A percentile compares a stretch with the other conserved stretches of the same genome.
These are phyloP conservation scores for Oreochromis aureus DNA, from an alignment of 2,113 vertebrate genomes.

Conservation along the genomic window DNA sequence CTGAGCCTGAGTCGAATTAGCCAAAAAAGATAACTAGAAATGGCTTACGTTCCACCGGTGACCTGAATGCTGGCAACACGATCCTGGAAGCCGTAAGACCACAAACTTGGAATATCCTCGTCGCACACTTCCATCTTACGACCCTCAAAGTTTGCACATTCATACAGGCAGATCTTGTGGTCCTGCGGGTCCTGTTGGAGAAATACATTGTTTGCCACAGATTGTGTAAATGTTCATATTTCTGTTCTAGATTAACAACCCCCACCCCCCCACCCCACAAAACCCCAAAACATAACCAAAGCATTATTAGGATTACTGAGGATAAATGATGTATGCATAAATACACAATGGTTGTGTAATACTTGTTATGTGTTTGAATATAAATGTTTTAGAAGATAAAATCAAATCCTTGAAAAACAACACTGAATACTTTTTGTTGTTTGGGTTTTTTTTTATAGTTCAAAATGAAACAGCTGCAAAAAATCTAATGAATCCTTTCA, in stretches of 20 bases:
- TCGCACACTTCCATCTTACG: constrained; percentile 83
- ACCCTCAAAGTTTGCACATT: constrained; percentile 76
- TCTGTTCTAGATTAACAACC: not conserved
- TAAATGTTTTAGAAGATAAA: not conserved
- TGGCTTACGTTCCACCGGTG: constrained; percentile 77
- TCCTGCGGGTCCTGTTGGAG: constrained; percentile 72
- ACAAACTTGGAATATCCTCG: constrained; percentile 81
- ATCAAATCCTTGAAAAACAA: not conserved
- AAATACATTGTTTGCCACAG: not conserved
- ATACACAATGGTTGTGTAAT: not conserved
- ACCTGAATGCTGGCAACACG: constrained; percentile 78
- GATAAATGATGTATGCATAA: not conserved
- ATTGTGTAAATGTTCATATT: not conserved
- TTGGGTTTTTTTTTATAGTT: not conserved
- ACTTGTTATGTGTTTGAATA: not conserved
- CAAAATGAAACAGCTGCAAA: not conserved
- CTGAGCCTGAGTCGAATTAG: not conserved
- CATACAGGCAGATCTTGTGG: constrained; percentile 79
- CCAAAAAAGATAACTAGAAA: not conserved
- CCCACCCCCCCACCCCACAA: not conserved
- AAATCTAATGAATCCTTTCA: not conserved
- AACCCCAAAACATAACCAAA: not conserved
- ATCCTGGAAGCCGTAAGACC: constrained; percentile 81
- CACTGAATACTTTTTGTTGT: not conserved
- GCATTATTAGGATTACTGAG: not conserved